phyloP scores from a whole-genome alignment of 2,113 vertebrate genomes.

The Paracanthobrama guichenoti region DNA sequence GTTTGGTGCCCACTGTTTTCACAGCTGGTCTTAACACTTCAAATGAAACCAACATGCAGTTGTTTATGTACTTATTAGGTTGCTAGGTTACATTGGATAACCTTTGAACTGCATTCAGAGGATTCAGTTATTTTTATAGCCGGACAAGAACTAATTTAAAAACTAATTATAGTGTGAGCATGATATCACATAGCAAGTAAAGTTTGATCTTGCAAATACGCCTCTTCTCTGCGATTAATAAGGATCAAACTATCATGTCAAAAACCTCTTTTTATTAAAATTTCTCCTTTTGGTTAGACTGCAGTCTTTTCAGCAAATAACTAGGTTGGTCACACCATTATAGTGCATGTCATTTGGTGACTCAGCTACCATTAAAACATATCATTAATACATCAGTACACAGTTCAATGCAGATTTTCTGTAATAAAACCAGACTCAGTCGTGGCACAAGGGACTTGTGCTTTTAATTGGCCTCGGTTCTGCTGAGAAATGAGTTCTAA shows the following conservation, averaged over 20 bases:
- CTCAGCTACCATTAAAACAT: not conserved
- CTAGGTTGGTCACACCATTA: not conserved
- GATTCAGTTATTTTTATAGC: not conserved
- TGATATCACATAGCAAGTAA: not conserved
- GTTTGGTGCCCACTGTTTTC: not conserved
- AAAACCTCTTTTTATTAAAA: not conserved
- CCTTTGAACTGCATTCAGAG: conserved; percentile 1
- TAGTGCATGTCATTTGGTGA: not conserved
- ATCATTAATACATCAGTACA: not conserved
- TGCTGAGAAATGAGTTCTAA: conserved; percentile 36
- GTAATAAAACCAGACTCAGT: conserved; percentile 1
- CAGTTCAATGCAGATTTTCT: conserved; percentile 8
- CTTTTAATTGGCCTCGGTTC: conserved; percentile 34
- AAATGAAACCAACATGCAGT: conserved; percentile 19
- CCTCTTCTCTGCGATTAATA: not conserved
- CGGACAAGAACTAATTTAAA: not conserved
- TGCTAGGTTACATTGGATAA: conserved; percentile 5
- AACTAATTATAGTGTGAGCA: not conserved
- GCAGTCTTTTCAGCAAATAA: not conserved
- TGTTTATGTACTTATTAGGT: not conserved
- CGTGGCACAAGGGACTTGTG: conserved; percentile 1
- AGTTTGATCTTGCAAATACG: not conserved
- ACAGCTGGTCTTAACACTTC: conserved; percentile 11
- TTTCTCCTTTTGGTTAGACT: not conserved
- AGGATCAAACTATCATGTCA: not conserved